Conservation (phyloP, 35 echinoderm and acorn worm genomes). For the Strongylocentrotus purpuratus region DNA sequence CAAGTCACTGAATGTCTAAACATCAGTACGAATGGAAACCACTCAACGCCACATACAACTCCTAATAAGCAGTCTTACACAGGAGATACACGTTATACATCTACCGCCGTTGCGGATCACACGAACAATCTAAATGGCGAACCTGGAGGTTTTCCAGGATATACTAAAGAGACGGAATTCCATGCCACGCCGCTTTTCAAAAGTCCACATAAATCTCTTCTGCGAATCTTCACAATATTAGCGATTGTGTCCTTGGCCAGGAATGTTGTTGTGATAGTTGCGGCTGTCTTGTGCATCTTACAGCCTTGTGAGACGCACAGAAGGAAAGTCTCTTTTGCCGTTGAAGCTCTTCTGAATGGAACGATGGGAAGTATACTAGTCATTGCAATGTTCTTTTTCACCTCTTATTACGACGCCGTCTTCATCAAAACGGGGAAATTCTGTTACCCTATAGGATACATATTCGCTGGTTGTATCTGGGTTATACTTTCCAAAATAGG, state of each 20-base stretch:
- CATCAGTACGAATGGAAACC: neutral
- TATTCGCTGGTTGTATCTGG: neutral
- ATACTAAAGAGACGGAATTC: neutral
- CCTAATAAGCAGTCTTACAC: neutral
- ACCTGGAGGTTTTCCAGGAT: neutral
- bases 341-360: neutral
- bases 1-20: neutral
- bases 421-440: neutral
- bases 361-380: neutral
- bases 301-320: neutral
- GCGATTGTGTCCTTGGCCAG: neutral
- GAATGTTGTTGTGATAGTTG: neutral
- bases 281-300: neutral
- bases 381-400: neutral
- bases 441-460: neutral
- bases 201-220: neutral
- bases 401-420: neutral
- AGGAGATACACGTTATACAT: no score
- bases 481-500: neutral
- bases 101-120: neutral
- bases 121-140: neutral
- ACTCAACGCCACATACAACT: neutral
- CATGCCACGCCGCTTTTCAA: neutral
- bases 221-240: neutral
- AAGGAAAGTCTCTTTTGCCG: neutral